A percentile compares a stretch with the other conserved stretches of the same genome.
Conservation (phyloP, 2,888 invertebrate species). For the Homarus gammarus region DNA sequence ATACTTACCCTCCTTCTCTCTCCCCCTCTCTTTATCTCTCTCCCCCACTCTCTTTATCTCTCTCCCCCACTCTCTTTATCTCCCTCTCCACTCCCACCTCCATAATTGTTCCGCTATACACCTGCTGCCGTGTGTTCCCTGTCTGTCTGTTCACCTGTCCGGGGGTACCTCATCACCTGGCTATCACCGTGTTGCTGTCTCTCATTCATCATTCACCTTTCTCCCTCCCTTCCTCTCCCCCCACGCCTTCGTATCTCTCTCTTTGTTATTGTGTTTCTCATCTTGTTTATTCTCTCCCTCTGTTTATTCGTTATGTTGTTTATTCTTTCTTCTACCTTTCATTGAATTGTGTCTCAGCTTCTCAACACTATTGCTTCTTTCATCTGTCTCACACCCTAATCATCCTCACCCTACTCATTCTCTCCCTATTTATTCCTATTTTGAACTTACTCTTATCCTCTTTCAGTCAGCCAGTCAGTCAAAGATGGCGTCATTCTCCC, state of each 20-base stretch:
- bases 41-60: background rate
- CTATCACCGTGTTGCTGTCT: too few relatives aligned
- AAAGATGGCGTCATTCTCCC: too few relatives aligned
- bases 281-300: background rate
- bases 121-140: background rate
- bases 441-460: background rate
- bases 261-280: background rate
- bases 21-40: background rate
- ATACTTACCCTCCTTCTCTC: background rate
- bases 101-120: too few relatives aligned
- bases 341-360: too few relatives aligned
- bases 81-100: too few relatives aligned
- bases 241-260: background rate
- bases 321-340: background rate
- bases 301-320: too few relatives aligned
- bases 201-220: too few relatives aligned
- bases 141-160: background rate
- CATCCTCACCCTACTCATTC: background rate
- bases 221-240: slow-evolving; percentile 7
- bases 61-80: background rate
- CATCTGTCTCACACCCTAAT: background rate
- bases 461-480: too few relatives aligned
- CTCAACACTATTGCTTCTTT: background rate
- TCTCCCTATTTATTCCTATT: too few relatives aligned
- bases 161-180: background rate